Evolutionary conservation across 1,140 invertebrate species (phyloP).

Genomic region (Bombus sibiricus): DNA sequence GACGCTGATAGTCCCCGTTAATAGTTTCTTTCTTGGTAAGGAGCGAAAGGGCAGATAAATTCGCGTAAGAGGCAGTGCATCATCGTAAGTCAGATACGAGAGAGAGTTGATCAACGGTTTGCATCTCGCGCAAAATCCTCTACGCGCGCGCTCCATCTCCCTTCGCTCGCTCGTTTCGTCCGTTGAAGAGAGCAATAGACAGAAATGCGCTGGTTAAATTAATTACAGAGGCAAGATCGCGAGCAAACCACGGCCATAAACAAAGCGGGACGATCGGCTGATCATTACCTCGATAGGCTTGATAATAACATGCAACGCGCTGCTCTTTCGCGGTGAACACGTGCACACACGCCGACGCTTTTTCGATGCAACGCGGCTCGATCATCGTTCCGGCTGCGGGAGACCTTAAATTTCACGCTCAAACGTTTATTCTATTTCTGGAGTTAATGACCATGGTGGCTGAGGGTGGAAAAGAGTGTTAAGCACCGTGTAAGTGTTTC

Average conservation of each 20-base stretch:
- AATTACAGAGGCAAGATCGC: conserved; percentile 73
- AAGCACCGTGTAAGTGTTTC: conserved; percentile 1
- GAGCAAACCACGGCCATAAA: conserved; percentile 74
- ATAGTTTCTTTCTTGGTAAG: conserved; percentile 53
- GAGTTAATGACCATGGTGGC: neutral
- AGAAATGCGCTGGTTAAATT: conserved; percentile 71
- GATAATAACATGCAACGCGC: conserved; percentile 74
- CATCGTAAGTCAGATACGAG: conserved; percentile 41
- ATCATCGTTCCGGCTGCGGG: neutral
- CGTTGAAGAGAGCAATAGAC: conserved; percentile 57
- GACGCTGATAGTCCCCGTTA: conserved; percentile 48
- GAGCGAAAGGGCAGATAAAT: conserved; percentile 50
- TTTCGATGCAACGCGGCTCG: conserved; percentile 11
- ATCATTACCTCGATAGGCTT: conserved; percentile 71
- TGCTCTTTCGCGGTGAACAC: conserved; percentile 43
- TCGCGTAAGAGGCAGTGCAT: conserved; percentile 52
- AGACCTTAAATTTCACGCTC: conserved; percentile 41
- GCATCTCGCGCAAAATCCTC: conserved; percentile 44
- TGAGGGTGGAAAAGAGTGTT: neutral
- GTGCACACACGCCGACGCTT: conserved; percentile 57
- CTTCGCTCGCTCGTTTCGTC: conserved; percentile 23
- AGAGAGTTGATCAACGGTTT: conserved; percentile 66
- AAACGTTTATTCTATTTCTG: conserved; percentile 38
- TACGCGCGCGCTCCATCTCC: neutral
- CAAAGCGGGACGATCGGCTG: conserved; percentile 73